Conservation (phyloP, 2,113 vertebrate genomes). For the Cyanoliseus patagonus region DNA sequence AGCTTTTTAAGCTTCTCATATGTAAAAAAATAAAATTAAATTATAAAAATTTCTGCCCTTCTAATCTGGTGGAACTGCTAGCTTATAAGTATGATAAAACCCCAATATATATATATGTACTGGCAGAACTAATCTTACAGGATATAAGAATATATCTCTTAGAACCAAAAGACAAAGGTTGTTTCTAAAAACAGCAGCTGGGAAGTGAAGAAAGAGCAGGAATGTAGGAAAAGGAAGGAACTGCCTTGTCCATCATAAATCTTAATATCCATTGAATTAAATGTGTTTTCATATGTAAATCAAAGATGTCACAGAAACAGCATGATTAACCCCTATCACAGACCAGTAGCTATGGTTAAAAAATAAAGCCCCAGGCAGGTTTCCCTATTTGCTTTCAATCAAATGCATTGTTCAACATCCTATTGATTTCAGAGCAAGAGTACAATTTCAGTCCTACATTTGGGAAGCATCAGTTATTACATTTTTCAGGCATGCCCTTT, state of each 20-base stretch:
- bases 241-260: not conserved
- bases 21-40: not conserved
- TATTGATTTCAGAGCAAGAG: not conserved
- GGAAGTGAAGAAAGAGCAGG: not conserved
- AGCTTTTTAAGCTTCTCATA: not conserved
- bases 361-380: not conserved
- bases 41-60: not conserved
- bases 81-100: rapidly evolving
- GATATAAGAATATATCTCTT: not conserved
- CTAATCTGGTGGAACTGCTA: not conserved
- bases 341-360: not conserved
- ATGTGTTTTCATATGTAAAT: not conserved
- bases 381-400: not conserved
- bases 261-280: not conserved
- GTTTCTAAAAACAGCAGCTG: not conserved
- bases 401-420: not conserved
- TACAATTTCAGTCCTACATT: not conserved
- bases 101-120: not conserved
- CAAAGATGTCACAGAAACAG: not conserved
- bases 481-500: not conserved
- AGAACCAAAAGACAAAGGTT: not conserved
- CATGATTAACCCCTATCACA: not conserved
- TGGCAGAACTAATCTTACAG: not conserved
- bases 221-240: not conserved
- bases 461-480: not conserved